Evolutionary conservation across 2,797 vertebrate genomes (phyloP).

Genomic region (Myiotriccus ornatus): DNA sequence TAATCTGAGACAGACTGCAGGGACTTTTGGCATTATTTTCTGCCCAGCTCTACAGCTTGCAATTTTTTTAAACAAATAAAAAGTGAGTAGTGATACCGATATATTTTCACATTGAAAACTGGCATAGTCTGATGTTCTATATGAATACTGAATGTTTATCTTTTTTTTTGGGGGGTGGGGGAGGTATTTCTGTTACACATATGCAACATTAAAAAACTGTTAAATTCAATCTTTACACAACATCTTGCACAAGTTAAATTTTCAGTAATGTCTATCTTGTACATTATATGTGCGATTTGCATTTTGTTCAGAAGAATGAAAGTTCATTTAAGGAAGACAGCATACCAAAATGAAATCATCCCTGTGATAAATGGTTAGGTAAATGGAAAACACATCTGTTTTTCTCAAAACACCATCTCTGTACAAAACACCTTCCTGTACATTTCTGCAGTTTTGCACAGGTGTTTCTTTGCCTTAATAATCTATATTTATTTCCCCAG

Average conservation of each 20-base stretch:
- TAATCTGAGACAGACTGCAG: not conserved
- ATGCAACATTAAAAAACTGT: not conserved
- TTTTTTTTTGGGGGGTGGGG: not conserved
- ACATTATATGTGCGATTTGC: not conserved
- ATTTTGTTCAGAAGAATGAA: not conserved
- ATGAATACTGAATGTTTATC: not conserved
- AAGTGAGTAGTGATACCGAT: not conserved
- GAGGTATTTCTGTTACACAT: not conserved
- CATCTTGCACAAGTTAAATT: not conserved
- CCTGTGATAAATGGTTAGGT: not conserved
- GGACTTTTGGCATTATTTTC: not conserved
- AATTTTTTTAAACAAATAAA: not conserved
- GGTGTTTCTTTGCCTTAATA: not conserved
- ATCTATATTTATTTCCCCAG: not conserved
- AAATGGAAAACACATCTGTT: not conserved
- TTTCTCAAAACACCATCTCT: not conserved
- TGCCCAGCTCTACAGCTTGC: not conserved
- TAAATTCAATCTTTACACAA: not conserved
- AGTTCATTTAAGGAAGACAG: not conserved
- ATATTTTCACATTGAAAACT: not conserved
- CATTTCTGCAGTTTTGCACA: not conserved
- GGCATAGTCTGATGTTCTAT: not conserved
- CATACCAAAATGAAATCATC: not conserved
- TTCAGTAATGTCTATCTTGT: not conserved
- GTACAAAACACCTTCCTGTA: not conserved